These are phyloP conservation scores for Cabera pusaria DNA, from an alignment of 2,888 invertebrate genomes.

Conservation along the genomic window DNA sequence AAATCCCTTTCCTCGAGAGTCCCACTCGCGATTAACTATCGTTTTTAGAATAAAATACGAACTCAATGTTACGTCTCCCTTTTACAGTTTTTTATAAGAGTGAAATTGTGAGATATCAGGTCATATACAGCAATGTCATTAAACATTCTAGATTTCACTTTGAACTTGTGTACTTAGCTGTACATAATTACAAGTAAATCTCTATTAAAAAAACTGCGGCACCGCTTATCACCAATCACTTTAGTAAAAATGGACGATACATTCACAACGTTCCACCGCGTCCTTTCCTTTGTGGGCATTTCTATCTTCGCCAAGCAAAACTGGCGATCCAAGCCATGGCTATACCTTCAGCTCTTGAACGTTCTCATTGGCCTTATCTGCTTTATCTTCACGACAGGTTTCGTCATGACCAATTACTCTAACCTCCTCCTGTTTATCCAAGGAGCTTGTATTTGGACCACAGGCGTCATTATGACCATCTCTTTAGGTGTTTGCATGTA, in stretches of 20 bases:
- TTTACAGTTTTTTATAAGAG: too few species aligned
- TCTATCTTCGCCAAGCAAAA: conserved; percentile 55
- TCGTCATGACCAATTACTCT: conserved; percentile 46
- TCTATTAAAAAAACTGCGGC: conserved; percentile 8
- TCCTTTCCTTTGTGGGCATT: conserved; percentile 61
- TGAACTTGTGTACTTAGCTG: conserved; percentile 1
- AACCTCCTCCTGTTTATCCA: conserved; percentile 60
- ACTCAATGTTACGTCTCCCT: too few species aligned
- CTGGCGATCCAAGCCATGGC: conserved; percentile 55
- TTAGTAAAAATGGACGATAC: conserved; percentile 54
- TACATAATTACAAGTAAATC: conserved; percentile 16
- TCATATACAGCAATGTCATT: too few species aligned
- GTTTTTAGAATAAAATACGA: too few species aligned
- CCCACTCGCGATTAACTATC: too few species aligned
- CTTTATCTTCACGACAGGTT: conserved; percentile 62
- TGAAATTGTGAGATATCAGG: too few species aligned
- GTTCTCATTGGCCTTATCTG: conserved; percentile 53
- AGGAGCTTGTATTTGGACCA: conserved; percentile 71
- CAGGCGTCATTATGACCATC: conserved; percentile 66
- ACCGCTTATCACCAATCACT: neutral
- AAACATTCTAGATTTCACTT: too few species aligned
- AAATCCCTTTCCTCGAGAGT: too few species aligned
- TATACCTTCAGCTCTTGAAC: conserved; percentile 56
- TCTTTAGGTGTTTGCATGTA: conserved; percentile 57
- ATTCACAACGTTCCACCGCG: conserved; percentile 50